phyloP scores from a whole-genome alignment of 2,797 vertebrate species.

The Girardinus metallicus region DNA sequence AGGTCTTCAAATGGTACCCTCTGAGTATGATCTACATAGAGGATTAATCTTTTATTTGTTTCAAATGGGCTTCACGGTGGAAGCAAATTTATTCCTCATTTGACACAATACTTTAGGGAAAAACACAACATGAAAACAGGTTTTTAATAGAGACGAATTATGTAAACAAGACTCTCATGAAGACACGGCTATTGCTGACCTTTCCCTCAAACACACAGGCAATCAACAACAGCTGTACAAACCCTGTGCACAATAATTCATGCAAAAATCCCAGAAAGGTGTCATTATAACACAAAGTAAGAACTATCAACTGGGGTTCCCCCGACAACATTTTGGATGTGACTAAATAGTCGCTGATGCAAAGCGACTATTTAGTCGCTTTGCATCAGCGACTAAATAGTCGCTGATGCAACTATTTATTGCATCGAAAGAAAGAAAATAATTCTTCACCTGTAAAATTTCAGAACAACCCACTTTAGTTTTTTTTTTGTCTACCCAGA shows the following conservation, averaged over 20 bases:
- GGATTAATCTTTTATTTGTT: neutral
- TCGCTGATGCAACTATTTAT: neutral
- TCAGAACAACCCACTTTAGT: neutral
- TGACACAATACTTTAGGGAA: neutral
- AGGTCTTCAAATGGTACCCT: neutral
- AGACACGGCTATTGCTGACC: slow-evolving; percentile 1
- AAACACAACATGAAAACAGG: slow-evolving; percentile 6
- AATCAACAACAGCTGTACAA: neutral
- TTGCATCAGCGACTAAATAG: no score
- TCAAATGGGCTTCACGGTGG: neutral
- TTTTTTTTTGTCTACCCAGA: neutral
- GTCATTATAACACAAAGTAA: neutral
- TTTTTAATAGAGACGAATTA: neutral
- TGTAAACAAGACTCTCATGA: neutral
- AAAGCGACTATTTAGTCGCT: no score
- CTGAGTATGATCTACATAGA: neutral
- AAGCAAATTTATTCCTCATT: neutral
- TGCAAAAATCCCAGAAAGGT: neutral
- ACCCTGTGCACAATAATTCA: neutral
- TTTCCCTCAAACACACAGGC: neutral
- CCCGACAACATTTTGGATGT: neutral
- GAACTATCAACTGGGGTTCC: neutral
- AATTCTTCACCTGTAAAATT: neutral
- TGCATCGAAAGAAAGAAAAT: neutral
- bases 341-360: neutral